Evolutionary conservation across 2,888 invertebrate species (phyloP), one percentile per base, ranked within the genome.

Genomic region (Ochropleura plecta): DNA sequence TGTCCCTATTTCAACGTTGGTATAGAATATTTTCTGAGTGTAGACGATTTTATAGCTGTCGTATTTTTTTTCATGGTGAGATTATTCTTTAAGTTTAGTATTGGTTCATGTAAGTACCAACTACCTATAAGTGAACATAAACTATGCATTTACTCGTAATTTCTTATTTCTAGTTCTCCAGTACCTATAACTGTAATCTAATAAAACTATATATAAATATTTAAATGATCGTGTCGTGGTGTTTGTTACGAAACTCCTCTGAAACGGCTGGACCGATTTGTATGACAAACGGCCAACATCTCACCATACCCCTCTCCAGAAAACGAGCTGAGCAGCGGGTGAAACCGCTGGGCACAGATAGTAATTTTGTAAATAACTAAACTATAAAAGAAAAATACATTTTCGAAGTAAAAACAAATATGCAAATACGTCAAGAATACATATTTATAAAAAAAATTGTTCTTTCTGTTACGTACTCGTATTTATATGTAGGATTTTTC

Each of bases 21-120:
- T 42, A 30, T n/a, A n/a, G 57, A 63, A 60, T 65, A 72, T 57
- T 63, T 55, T 30, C 48, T 10, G 42, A 53, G n/a, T 57, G 46
- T 64, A 14, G n/a, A 44, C 2, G 4, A 49, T 44, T 78, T 63
- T 42, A 30, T n/a, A 55, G 40, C 60, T 6, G 60, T 49, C 7
- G n/a, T 57, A 8, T 51, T 75, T 63, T 75, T 5, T 6, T 5
- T 51, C 14, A n/a, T 18, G 8, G 2, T 16, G 18, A 65, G 46
- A n/a, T 16, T 44, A n/a, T 5, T n/a, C 0, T 46, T 55, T 53
- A 53, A 46, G 44, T 53, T n/a, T 3, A 16, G 9, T 51, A 20
- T 10, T 18, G 14, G 18, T 70, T 30, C 0, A 18, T 8, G 16
- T 68, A 60, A 3, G 14, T 9, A 8, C 18, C 20, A 16, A 18